Base-by-base conservation (phyloP, 2,888 invertebrate species). In the Trypoxylon attenuatum region DNA sequence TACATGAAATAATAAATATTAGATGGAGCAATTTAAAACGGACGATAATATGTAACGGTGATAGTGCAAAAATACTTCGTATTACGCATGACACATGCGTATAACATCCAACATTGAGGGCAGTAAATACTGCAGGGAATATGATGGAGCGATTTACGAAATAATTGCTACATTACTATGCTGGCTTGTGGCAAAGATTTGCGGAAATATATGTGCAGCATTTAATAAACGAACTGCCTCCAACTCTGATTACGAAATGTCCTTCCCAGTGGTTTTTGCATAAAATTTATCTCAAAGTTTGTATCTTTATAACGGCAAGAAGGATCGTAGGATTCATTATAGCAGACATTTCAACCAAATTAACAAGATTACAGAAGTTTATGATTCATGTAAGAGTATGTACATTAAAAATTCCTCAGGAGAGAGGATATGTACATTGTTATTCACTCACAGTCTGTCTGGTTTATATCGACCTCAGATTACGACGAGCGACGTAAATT, bases 281-380 rank as follows among this genome's bases (percentile, higher is more conserved):
- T 25, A 5, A 50, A 33, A 27, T 67, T 54, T 58, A 57, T 58
- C 51, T 51, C 50, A 42, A 60, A 54, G 29, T 55, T 59, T 58
- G 51, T 47, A 41, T 23, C 43, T 27, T 66, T 56, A 65, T 52
- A 54, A 27, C 43, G 47, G 55, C 58, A 39, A 21, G 33, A 15
- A 45, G 53, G 58, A 58, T 64, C 53, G 55, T 51, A 58, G 29
- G 21, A 39, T 56, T 59, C 39, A 54, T 55, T 56, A 46, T 22
- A 6, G 33, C 27, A 8, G 41, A 25, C 29, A 27, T 27, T 54
- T 38, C 47, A 33, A 62, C 53, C 60, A 61, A 73, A 61, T 67
- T 53, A 70, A 74, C 58, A 49, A 61, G 53, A 59, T 62, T 73
- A 45, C 27, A 42, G 58, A 61, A 61, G 45, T 70, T 63, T 56